Evolutionary conservation across 2,797 vertebrate species (phyloP), one percentile per base, ranked within the genome.

Genomic region (Macropus fuliginosus): DNA sequence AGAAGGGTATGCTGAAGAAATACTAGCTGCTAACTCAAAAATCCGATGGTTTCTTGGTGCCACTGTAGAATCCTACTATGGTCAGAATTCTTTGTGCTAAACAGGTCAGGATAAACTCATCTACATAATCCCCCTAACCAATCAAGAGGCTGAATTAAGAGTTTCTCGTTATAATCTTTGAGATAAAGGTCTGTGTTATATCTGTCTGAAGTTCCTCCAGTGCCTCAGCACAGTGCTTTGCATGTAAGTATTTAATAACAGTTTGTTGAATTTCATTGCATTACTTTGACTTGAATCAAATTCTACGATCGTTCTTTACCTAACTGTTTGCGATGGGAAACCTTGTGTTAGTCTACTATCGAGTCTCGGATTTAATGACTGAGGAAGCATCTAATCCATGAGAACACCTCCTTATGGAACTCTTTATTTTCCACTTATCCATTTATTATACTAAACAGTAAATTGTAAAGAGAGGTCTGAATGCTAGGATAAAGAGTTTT

Each of bases 81-180:
- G 40, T 9, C 54, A 52, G 66, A 94, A 94, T 93, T 91, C 54
- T 92, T 81, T 94, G 93, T 54, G 55, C n/a, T 57, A 28, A 27
- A 55, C 5, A 91, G 91, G 28, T 56, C 31, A 21, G 54, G 81
- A 31, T 50, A 96, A 59, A 96, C 46, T 94, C 96, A 95, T 90
- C 91, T 31, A 94, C 57, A 56, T 94, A 74, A 92, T 31, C 50
- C 3, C 40, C 74, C 40, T 46, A 91, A 91, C 93, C n/a, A 91
- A 66, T 57, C 27, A 52, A 87, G 5, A 91, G 28, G 46, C 29
- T 81, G 27, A 93, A n/a, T 16, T 14, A 2, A 2, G 92, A 56
- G 12, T 13, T 54, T 92, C 91, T 91, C 94, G 89, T 54, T 59
- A 87, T 24, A 87, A 11, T 87, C 66, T 40, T 18, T 81, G 66